Evolutionary conservation across 2,797 vertebrate genomes (phyloP).

Genomic region (Acanthopagrus latus): DNA sequence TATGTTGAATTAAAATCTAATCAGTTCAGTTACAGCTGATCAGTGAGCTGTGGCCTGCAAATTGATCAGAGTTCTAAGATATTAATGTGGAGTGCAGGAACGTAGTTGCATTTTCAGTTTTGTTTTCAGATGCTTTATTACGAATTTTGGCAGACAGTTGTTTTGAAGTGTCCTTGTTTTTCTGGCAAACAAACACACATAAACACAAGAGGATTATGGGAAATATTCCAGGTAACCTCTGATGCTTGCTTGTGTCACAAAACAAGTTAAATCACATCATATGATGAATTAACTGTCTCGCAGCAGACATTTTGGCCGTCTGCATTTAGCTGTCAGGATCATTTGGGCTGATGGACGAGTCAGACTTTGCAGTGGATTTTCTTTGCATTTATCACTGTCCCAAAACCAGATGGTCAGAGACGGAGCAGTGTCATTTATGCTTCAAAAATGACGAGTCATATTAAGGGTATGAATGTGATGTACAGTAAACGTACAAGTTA

Average conservation of each 20-base stretch:
- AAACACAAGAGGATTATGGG: constrained; percentile 41
- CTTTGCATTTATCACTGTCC: constrained; percentile 23
- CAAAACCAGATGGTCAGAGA: constrained; percentile 54
- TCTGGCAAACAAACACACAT: constrained; percentile 22
- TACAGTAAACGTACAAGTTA: neutral
- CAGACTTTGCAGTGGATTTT: constrained; percentile 16
- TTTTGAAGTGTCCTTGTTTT: constrained; percentile 30
- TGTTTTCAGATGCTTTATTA: constrained; percentile 24
- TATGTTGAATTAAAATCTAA: constrained; percentile 35
- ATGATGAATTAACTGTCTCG: constrained; percentile 25
- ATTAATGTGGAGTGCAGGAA: neutral
- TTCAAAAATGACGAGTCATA: constrained; percentile 24
- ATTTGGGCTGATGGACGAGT: constrained; percentile 25
- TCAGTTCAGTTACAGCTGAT: constrained; percentile 13
- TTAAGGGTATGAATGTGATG: neutral
- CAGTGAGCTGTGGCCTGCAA: neutral
- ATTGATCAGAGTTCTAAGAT: neutral
- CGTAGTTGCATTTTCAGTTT: neutral
- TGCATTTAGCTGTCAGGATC: constrained; percentile 21
- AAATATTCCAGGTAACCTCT: constrained; percentile 45
- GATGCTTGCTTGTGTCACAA: neutral
- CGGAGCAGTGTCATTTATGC: constrained; percentile 27
- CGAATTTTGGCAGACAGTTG: constrained; percentile 17
- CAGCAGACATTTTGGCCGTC: constrained; percentile 3
- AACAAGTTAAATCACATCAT: constrained; percentile 8